Base-by-base conservation (phyloP, 2,888 invertebrate genomes). In the Athalia circularis region DNA sequence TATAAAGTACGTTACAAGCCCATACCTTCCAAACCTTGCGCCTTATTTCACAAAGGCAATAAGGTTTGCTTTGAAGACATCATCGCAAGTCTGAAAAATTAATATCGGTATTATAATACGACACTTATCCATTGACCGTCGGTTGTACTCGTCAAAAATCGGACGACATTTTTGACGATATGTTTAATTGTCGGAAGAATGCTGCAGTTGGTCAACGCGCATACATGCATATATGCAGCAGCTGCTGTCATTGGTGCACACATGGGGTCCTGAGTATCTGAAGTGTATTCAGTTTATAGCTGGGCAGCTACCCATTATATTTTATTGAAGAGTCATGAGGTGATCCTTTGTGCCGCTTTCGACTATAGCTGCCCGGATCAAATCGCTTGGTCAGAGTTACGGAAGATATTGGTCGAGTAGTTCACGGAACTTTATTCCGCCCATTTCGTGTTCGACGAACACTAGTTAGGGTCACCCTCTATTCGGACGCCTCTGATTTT, bases 321-420 rank as follows among this genome's bases (percentile, higher is more conserved):
- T 59, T 59, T 72, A 29, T 29, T 29, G 29, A 29, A 29, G 29
- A 29, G 29, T 29, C 29, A 29, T 72, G 72, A 72, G 47, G 72
- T 48, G 50, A 8, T 13, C 47, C 48, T 50, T 75, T n/a, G 62
- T 75, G 75, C 75, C 43, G 43, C 50, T 47, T 6, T 11, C 45
- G 62, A 8, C 50, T 59, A 59, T 13, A 45, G 48, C 29, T 13
- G 72, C 50, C 8, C n/a, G 45, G 75, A 75, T 75, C 62, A 52
- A 75, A 75, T 75, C 75, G 75, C 29, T 62, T 64, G 75, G 64
- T 64, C 75, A 75, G 75, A 61, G 75, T 50, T 62, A 75, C 75
- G 75, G 75, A 75, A 75, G 64, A 64, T 75, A 75, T 75, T 75
- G 62, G 75, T 62, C 75, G 13, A 75, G 75, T 75, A 52, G 15